Evolutionary conservation across 2,113 vertebrate species (phyloP).

Genomic region (Laticauda laticaudata): DNA sequence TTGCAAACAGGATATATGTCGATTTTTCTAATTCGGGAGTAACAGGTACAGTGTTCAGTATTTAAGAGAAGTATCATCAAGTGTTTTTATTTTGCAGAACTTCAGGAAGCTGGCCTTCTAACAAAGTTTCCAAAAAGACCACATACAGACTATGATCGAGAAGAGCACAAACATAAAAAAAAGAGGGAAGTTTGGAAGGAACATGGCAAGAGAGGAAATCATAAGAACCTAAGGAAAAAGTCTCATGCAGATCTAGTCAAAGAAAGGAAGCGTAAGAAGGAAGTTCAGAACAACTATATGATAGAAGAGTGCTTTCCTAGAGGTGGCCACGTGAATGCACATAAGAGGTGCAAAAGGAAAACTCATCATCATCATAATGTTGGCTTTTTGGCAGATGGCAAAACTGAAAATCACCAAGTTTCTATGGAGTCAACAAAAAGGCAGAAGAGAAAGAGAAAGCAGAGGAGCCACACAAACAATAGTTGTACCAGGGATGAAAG

Average conservation of each 20-base stretch:
- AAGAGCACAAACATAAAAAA: constrained; percentile 8
- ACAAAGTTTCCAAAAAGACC: constrained; percentile 41
- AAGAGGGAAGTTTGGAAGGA: constrained; percentile 53
- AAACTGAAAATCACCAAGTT: neutral
- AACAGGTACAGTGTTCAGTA: neutral
- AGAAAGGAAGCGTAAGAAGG: constrained; percentile 31
- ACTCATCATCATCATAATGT: neutral
- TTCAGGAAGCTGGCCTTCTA: constrained; percentile 70
- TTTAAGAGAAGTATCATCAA: neutral
- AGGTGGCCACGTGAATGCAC: constrained; percentile 23
- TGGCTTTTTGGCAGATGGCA: constrained; percentile 26
- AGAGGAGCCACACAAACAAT: constrained; percentile 20
- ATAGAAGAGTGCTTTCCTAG: constrained; percentile 65
- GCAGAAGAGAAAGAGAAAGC: constrained; percentile 55
- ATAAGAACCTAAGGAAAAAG: constrained; percentile 16
- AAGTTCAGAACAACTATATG: rapidly evolving
- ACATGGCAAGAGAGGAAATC: neutral
- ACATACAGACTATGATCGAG: neutral
- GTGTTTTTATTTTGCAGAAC: constrained; percentile 67
- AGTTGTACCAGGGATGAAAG: constrained; percentile 44
- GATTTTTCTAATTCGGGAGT: neutral
- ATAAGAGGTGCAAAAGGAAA: constrained; percentile 25
- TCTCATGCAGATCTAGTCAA: neutral
- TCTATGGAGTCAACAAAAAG: constrained; percentile 35
- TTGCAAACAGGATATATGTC: neutral